Evolutionary conservation across 2,888 invertebrate species (phyloP).

Genomic region (Nysson spinosus): DNA sequence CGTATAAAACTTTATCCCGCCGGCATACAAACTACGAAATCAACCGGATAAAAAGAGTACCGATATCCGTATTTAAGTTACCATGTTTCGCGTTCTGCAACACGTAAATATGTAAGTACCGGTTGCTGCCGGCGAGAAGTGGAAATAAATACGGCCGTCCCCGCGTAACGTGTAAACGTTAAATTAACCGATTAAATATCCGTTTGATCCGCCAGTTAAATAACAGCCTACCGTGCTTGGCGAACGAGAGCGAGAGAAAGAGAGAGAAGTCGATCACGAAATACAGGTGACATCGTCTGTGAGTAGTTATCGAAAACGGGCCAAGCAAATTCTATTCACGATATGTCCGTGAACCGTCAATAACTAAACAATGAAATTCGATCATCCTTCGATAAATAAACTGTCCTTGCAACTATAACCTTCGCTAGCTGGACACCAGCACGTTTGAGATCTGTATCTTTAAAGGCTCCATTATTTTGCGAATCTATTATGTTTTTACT

Average conservation of each 20-base stretch:
- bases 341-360: conserved; percentile 30
- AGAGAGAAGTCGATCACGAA: not conserved
- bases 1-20: conserved; percentile 45
- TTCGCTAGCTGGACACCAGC: too few species aligned
- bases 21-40: conserved; percentile 1
- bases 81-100: conserved; percentile 31
- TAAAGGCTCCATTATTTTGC: too few species aligned
- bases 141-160: conserved; percentile 49
- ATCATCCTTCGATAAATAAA: conserved; percentile 48
- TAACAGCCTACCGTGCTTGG: conserved; percentile 36
- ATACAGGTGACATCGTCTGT: not conserved
- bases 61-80: conserved; percentile 16
- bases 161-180: conserved; percentile 48
- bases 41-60: not conserved
- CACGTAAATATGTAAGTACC: conserved; percentile 40
- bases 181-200: conserved; percentile 57
- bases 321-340: conserved; percentile 7
- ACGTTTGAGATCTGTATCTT: too few species aligned
- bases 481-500: too few species aligned
- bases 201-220: conserved; percentile 45
- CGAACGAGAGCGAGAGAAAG: conserved; percentile 18
- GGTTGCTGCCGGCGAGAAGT: conserved; percentile 37
- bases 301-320: not conserved
- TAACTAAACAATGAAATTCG: conserved; percentile 41
- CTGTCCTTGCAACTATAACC: conserved; percentile 42